Conservation (phyloP, 2,888 invertebrate species). For the Agapostemon virescens region DNA sequence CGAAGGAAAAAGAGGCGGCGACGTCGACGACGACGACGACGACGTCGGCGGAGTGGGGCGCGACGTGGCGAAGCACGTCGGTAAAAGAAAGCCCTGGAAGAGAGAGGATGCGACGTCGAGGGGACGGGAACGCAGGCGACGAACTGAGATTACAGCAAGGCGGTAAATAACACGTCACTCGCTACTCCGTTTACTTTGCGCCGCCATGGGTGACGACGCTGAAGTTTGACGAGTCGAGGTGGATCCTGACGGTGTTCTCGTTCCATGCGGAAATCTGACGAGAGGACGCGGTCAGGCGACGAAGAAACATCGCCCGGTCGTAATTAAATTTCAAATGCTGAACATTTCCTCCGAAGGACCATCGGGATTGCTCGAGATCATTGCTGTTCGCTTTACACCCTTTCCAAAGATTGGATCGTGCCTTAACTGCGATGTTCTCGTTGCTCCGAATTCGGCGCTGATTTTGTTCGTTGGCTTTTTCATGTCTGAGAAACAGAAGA, state of each 20-base stretch:
- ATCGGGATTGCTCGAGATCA: neutral
- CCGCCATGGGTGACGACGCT: constrained; percentile 57
- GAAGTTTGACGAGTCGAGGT: constrained; percentile 19
- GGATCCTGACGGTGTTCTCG: constrained; percentile 18
- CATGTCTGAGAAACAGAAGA: neutral
- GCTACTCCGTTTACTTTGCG: constrained; percentile 73
- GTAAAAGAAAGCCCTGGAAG: constrained; percentile 42
- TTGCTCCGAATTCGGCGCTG: neutral
- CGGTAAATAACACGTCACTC: constrained; percentile 77
- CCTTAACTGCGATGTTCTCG: too few species aligned
- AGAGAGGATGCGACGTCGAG: constrained; percentile 38
- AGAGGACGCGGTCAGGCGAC: neutral
- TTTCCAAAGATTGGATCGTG: neutral
- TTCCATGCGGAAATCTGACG: constrained; percentile 1
- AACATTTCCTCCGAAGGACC: neutral
- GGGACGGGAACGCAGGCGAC: constrained; percentile 66
- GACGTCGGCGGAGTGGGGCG: constrained; percentile 41
- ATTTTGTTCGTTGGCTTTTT: neutral
- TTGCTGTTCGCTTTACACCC: too few species aligned
- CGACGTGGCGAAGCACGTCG: constrained; percentile 22
- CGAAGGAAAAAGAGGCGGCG: constrained; percentile 61
- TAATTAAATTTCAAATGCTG: constrained; percentile 50
- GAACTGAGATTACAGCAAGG: constrained; percentile 74
- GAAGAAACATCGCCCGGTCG: constrained; percentile 34
- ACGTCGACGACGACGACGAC: constrained; percentile 33